Evolutionary conservation across 2,797 vertebrate genomes (phyloP), one percentile per base, ranked within the genome.

Genomic region (Huso huso): DNA sequence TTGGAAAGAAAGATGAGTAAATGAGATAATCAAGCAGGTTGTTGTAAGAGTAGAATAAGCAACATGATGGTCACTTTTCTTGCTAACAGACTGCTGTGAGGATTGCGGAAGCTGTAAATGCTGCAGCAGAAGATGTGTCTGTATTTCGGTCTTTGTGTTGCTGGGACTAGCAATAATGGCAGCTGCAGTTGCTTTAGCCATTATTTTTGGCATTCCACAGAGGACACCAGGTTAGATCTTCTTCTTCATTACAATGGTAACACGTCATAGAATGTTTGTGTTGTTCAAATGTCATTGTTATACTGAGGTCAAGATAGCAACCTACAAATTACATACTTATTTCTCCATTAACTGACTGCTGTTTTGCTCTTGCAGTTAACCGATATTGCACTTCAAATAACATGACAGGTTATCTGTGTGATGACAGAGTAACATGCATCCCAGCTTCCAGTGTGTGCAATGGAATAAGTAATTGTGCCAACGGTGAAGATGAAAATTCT

Each of bases 361-460:
- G 37, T 37, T 37, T 37, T 37, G 37, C 1, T 37, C 37, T 37
- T 66, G 48, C 73, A 87, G 86, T 60, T 61, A 78, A 18, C 48
- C 81, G 69, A 67, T 73, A 72, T 64, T 90, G 87, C 63, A 52
- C 73, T 65, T 82, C 82, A 0, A 57, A 6, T 6, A 92, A 91
- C 71, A 69, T 3, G 70, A 90, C 90, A 0, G 85, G 84, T 53
- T 90, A 90, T 76, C 70, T 88, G 68, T 90, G 89, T 48, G 73
- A 83, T 0, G 75, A 91, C 77, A 66, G 63, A 65, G 77, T 8
- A 18, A 85, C 75, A 50, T 91, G 90, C 18, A 48, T 91, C 70
- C 73, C 72, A 0, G 85, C 89, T 72, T 89, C 87, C 9, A 70
- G 70, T 55, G 82, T 91, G 70, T 91, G 87, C 63, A 81, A 89